These are phyloP conservation scores for Drosophila dunni DNA, from an alignment of 1,140 invertebrate genomes.

Conservation along the genomic window DNA sequence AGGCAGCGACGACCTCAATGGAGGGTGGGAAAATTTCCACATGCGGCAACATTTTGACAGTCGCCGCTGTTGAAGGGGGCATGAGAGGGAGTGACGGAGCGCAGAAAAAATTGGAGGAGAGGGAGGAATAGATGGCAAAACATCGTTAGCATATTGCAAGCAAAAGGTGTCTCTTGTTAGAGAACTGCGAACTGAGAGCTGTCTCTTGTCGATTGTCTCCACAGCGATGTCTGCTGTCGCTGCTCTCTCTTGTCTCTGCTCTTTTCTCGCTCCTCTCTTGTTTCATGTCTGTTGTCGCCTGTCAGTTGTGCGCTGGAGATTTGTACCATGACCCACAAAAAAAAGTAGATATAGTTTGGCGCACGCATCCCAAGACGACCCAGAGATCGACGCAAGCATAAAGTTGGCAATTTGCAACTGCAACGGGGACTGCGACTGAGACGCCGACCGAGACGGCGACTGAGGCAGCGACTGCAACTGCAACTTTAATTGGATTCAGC, in stretches of 20 bases:
- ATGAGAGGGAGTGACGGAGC: no score
- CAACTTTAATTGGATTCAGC: constrained; percentile 77
- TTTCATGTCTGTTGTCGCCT: constrained; percentile 52
- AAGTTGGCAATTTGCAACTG: constrained; percentile 72
- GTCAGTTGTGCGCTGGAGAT: constrained; percentile 54
- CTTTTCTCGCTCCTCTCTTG: neutral
- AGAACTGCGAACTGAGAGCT: constrained; percentile 24
- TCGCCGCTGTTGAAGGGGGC: constrained; percentile 29
- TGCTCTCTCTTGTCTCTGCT: neutral
- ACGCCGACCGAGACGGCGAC: no score
- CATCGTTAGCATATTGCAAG: constrained; percentile 75
- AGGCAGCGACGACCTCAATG: constrained; percentile 63
- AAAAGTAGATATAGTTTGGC: constrained; percentile 61
- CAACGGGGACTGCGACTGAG: constrained; percentile 39
- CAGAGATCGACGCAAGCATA: constrained; percentile 33
- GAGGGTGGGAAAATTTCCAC: constrained; percentile 78
- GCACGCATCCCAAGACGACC: constrained; percentile 71
- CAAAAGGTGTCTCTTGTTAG: constrained; percentile 80
- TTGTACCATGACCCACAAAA: constrained; percentile 78
- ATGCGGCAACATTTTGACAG: constrained; percentile 78
- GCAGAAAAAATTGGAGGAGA: neutral
- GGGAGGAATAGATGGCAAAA: constrained; percentile 17
- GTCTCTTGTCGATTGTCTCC: constrained; percentile 14
- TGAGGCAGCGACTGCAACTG: constrained; percentile 19
- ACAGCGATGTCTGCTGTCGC: neutral